Percentiles rank a stretch among this genome's conserved stretches.
Conservation (phyloP, 37 sponge, comb jelly and placozoan genomes). For the Halichondria panicea region DNA sequence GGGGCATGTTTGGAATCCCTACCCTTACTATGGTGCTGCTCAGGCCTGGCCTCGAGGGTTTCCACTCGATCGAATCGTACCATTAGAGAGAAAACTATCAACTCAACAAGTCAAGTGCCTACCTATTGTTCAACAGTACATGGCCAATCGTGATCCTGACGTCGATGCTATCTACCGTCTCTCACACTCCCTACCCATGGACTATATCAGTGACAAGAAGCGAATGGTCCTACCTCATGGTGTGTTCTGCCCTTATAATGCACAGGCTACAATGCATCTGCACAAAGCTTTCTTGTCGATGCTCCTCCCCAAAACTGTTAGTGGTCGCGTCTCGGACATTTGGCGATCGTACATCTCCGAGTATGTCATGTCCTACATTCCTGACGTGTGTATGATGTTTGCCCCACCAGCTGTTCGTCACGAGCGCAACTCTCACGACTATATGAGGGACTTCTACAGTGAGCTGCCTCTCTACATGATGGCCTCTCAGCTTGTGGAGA, state of each 20-base stretch:
- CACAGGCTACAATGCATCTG: constrained; percentile 57
- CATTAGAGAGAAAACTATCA: too few species aligned
- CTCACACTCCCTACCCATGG: constrained; percentile 51
- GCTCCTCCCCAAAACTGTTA: constrained; percentile 46
- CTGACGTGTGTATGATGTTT: too few species aligned
- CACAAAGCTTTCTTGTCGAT: constrained; percentile 35
- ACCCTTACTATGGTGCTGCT: constrained; percentile 50
- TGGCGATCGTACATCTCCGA: constrained; percentile 70
- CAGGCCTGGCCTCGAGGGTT: constrained; percentile 67
- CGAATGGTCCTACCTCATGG: constrained; percentile 35
- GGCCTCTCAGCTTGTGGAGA: constrained; percentile 33
- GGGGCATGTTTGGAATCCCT: too few species aligned
- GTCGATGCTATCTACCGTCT: constrained; percentile 66
- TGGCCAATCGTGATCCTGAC: constrained; percentile 66
- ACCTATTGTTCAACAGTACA: constrained; percentile 47
- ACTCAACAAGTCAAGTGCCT: too few species aligned
- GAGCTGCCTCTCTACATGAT: constrained; percentile 58
- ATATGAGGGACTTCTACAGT: constrained; percentile 30
- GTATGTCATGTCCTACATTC: too few species aligned
- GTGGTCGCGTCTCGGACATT: constrained; percentile 56
- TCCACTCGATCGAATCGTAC: constrained; percentile 45
- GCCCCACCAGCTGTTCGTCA: constrained; percentile 42
- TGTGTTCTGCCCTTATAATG: constrained; percentile 59
- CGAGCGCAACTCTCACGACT: constrained; percentile 46
- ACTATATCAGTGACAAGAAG: constrained; percentile 30